Base-by-base conservation (phyloP, 2,797 vertebrate species). In the Gambelia wislizenii region DNA sequence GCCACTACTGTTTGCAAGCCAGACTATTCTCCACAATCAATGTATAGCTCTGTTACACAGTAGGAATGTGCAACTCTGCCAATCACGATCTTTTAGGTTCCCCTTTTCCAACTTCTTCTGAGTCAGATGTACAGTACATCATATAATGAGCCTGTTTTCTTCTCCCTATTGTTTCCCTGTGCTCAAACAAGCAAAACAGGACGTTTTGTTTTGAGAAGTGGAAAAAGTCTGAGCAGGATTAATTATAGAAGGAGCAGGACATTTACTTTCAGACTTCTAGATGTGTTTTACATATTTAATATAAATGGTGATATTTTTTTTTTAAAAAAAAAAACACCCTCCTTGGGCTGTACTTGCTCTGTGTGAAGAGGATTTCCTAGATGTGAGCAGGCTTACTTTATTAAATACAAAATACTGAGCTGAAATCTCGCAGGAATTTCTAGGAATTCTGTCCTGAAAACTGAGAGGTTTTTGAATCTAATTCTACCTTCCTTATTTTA, bases 321-420 rank as follows among this genome's bases (percentile, higher is more conserved):
- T n/a, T n/a, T n/a, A n/a, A n/a, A 61, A 61, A 67, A 77, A 89
- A 85, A 80, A 27, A 44, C 22, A 47, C 49, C 70, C 54, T 91
- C n/a, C 52, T 85, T 69, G 1, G 13, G n/a, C 69, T 33, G 42
- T 18, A 4, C 9, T 52, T 85, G 12, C 36, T 0, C 87, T 74
- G 33, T 54, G 85, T 12, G 54, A 12, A 25, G 0, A 67, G 14
- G 27, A 27, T 77, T 44, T 86, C 42, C 54, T 47, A 67, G 47
- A 25, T 75, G 30, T 90, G 27, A 69, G 56, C 0, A n/a, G 1
- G 25, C 61, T 85, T 67, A 67, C 52, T 85, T 74, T 33, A 49
- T 85, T 89, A 80, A 80, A 79, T 72, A 77, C 9, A 85, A 85
- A 85, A 59, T 56, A 80, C 39, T 74, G 83, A 88, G 36, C 20